Evolutionary conservation across 2,888 invertebrate species (phyloP).

Genomic region (Tromatobia lineatoria): DNA sequence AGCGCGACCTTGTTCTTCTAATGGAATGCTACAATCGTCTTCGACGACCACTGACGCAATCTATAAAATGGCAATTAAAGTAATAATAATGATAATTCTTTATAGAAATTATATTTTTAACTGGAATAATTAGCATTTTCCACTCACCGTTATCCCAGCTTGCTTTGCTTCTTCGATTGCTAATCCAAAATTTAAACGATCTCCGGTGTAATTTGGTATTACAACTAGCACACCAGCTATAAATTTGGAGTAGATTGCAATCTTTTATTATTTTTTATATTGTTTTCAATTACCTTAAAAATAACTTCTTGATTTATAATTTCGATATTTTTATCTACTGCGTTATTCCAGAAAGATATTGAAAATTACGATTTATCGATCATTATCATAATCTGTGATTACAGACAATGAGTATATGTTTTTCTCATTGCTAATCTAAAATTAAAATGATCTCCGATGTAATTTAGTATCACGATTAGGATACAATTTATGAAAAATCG

Average conservation of each 20-base stretch:
- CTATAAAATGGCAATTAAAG: constrained; percentile 65
- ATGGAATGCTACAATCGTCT: constrained; percentile 84
- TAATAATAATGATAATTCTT: constrained; percentile 12
- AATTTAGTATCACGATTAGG: too few relatives aligned
- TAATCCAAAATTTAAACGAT: constrained; percentile 93
- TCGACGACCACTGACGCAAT: constrained; percentile 80
- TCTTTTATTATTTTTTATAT: neutral
- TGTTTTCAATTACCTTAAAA: neutral
- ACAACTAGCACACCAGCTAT: constrained; percentile 90
- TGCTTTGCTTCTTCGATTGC: constrained; percentile 91
- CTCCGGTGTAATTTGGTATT: constrained; percentile 92
- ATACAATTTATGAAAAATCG: too few relatives aligned
- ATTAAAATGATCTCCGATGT: too few relatives aligned
- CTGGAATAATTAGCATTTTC: constrained; percentile 2
- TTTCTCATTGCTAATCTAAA: too few relatives aligned
- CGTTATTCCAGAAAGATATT: neutral
- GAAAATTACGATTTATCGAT: neutral
- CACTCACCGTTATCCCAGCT: constrained; percentile 87
- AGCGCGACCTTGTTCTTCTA: constrained; percentile 80
- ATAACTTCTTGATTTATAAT: too few relatives aligned
- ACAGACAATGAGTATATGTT: too few relatives aligned
- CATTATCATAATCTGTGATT: neutral
- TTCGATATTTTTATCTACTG: too few relatives aligned
- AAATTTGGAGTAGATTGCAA: constrained; percentile 36
- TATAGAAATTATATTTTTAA: constrained; percentile 8